phyloP scores from a whole-genome alignment of 2,888 invertebrate species.

The Cepaea hortensis region DNA sequence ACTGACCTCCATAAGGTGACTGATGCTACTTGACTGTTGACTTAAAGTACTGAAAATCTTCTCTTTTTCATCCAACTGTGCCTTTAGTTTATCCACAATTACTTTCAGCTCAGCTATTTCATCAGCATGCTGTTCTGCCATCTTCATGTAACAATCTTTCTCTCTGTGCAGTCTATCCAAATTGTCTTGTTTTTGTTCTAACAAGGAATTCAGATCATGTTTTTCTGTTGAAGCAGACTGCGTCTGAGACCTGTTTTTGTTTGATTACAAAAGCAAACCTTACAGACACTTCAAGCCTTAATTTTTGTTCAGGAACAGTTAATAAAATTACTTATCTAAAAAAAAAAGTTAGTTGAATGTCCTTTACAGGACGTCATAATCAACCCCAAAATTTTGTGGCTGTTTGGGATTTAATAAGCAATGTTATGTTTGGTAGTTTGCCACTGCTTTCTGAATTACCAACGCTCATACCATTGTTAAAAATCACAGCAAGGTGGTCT shows the following conservation, averaged over 20 bases:
- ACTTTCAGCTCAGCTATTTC: slow-evolving; percentile 64
- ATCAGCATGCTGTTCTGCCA: slow-evolving; percentile 66
- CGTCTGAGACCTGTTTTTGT: slow-evolving; percentile 55
- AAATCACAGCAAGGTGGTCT: no score
- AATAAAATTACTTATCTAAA: no score
- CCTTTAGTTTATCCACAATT: slow-evolving; percentile 63
- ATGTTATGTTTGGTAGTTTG: no score
- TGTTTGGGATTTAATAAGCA: no score
- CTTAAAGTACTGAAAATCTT: slow-evolving; percentile 66
- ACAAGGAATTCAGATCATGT: slow-evolving; percentile 60
- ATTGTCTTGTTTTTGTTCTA: slow-evolving; percentile 62
- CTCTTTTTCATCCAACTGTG: slow-evolving; percentile 71
- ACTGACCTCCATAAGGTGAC: slow-evolving; percentile 63
- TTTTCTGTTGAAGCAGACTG: slow-evolving; percentile 61
- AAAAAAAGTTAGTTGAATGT: no score
- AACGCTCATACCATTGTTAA: no score
- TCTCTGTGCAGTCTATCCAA: slow-evolving; percentile 63
- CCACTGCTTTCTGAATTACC: no score
- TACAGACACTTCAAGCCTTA: no score
- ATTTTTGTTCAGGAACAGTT: no score
- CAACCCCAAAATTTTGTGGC: no score
- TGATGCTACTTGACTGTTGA: slow-evolving; percentile 65
- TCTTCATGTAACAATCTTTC: slow-evolving; percentile 66
- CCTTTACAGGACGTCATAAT: no score
- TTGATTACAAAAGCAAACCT: no score